Conservation (phyloP, 2,797 vertebrate genomes). For the Myotis planiceps region DNA sequence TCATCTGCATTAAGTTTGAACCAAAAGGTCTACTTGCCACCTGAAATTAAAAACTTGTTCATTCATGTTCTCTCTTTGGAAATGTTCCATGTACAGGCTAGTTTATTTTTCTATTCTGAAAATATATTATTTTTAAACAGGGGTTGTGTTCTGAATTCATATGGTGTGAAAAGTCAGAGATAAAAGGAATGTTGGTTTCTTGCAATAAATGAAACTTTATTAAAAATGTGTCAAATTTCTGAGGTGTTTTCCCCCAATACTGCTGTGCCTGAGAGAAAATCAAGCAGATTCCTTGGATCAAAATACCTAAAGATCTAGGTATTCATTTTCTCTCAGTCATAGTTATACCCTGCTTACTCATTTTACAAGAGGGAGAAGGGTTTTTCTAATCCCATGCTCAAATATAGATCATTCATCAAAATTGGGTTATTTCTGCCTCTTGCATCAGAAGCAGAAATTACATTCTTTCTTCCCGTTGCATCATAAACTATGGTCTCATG, state of each 20-base stretch:
- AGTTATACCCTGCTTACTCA: conserved; percentile 75
- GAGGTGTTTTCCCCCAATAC: background rate
- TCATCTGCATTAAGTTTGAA: conserved; percentile 81
- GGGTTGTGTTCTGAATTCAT: conserved; percentile 81
- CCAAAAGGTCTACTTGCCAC: conserved; percentile 79
- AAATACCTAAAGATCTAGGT: conserved; percentile 71
- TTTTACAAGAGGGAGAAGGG: conserved; percentile 73
- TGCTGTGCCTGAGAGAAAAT: conserved; percentile 49
- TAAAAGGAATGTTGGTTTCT: conserved; percentile 48
- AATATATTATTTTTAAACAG: conserved; percentile 81
- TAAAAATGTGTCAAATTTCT: conserved; percentile 39
- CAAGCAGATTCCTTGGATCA: conserved; percentile 73
- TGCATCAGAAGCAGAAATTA: conserved; percentile 75
- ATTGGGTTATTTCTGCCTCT: conserved; percentile 81
- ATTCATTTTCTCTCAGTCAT: conserved; percentile 73
- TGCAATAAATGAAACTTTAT: conserved; percentile 56
- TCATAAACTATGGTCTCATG: conserved; percentile 51
- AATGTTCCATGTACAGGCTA: conserved; percentile 79
- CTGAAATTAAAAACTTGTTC: conserved; percentile 82
- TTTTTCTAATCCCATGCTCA: conserved; percentile 80
- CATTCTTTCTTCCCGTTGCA: conserved; percentile 60
- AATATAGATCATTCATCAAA: conserved; percentile 77
- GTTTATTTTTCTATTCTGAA: conserved; percentile 79
- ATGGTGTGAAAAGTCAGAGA: conserved; percentile 81
- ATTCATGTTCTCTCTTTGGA: conserved; percentile 80